Conservation (phyloP, 1,140 invertebrate species). For the Archegozetes longisetosus region DNA sequence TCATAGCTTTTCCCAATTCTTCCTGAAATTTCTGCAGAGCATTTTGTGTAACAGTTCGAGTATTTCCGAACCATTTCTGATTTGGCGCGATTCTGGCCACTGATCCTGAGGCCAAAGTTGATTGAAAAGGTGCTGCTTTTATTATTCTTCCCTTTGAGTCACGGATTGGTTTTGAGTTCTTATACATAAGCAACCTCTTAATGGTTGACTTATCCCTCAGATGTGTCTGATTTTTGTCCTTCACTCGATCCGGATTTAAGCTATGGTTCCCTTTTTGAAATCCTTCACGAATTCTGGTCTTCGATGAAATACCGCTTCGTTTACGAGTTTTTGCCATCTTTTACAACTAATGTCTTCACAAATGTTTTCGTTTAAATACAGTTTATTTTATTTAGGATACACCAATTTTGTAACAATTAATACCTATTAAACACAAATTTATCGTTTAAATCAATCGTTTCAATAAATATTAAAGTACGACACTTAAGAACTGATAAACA, state of each 20-base stretch:
- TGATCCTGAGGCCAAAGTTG: constrained; percentile 66
- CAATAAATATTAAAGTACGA: no score
- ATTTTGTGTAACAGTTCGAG: constrained; percentile 63
- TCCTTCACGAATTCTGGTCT: neutral
- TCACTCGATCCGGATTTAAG: constrained; percentile 68
- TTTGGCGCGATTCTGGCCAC: constrained; percentile 88
- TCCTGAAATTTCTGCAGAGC: constrained; percentile 93
- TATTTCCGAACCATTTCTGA: constrained; percentile 87
- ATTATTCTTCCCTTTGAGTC: constrained; percentile 82
- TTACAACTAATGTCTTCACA: no score
- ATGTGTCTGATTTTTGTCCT: constrained; percentile 38
- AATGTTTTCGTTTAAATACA: no score
- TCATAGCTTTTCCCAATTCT: constrained; percentile 79
- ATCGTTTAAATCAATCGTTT: no score
- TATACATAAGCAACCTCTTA: constrained; percentile 91
- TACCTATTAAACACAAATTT: no score
- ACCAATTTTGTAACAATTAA: no score
- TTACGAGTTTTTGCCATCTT: constrained; percentile 7
- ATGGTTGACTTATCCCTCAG: constrained; percentile 81
- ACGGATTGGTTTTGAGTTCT: constrained; percentile 85
- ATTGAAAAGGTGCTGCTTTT: constrained; percentile 85
- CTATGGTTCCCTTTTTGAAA: constrained; percentile 42
- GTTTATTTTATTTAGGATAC: no score
- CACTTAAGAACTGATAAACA: no score
- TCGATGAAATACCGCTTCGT: neutral